A percentile compares a stretch with the other conserved stretches of the same genome.
Conservation (phyloP, 2,888 invertebrate species). For the Monoplex corrugatus region DNA sequence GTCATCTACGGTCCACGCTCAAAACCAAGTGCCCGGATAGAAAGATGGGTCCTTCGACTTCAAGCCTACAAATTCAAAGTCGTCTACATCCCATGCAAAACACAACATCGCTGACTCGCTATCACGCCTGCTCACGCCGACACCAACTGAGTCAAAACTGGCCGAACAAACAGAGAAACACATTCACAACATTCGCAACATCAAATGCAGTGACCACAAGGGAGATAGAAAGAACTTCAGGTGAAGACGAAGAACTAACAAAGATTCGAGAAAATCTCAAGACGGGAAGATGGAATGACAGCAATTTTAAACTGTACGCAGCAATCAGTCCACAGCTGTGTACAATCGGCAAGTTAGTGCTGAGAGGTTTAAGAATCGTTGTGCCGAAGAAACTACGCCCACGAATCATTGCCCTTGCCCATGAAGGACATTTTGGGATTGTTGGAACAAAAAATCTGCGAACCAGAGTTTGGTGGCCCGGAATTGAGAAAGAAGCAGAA, state of each 20-base stretch:
- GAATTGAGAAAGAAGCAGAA: constrained; percentile 17
- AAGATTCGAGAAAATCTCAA: neutral
- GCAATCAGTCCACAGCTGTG: constrained; percentile 21
- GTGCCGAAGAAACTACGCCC: neutral
- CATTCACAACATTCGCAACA: neutral
- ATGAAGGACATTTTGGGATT: constrained; percentile 14
- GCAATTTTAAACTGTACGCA: constrained; percentile 3
- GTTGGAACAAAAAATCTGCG: constrained; percentile 3
- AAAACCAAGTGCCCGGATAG: constrained; percentile 15
- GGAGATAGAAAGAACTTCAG: constrained; percentile 24
- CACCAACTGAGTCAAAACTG: constrained; percentile 22
- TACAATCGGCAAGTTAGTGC: constrained; percentile 6
- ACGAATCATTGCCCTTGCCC: neutral
- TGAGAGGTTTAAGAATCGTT: constrained; percentile 17
- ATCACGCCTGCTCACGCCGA: constrained; percentile 1
- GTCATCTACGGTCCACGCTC: neutral
- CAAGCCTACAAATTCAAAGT: no score
- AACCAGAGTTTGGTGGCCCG: constrained; percentile 24
- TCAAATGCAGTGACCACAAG: constrained; percentile 30
- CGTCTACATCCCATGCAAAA: no score
- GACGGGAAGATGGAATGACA: constrained; percentile 7
- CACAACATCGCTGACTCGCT: constrained; percentile 40
- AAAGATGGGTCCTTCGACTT: no score
- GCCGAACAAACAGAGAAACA: neutral
- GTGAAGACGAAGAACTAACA: constrained; percentile 2